phyloP scores from a whole-genome alignment of 2,888 invertebrate species.

The Matsumyia berberina region DNA sequence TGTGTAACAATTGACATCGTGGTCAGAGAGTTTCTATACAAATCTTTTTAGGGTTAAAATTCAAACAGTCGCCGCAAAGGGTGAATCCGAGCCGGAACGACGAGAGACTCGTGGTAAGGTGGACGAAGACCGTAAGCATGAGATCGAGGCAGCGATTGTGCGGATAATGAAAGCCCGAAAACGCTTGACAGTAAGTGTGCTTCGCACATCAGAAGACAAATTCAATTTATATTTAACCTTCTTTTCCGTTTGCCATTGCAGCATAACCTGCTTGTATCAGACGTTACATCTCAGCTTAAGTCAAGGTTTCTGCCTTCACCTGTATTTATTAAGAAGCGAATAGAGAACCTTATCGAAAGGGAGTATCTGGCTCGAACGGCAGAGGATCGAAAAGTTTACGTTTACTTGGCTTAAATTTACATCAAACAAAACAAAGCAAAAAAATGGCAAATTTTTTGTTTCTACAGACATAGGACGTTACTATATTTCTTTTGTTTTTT shows the following conservation, averaged over 20 bases:
- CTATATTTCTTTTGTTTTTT: conserved; percentile 43
- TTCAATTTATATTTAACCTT: background rate
- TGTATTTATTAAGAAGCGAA: conserved; percentile 99
- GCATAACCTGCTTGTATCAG: conserved; percentile 97
- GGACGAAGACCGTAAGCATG: conserved; percentile 99
- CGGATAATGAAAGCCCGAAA: conserved; percentile 98
- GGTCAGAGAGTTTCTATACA: conserved; percentile 2
- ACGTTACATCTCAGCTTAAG: conserved; percentile 98
- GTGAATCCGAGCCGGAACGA: conserved; percentile 99
- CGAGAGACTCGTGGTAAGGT: conserved; percentile 98
- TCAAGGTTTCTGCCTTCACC: conserved; percentile 99
- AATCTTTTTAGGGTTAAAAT: conserved; percentile 91
- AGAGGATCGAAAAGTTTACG: conserved; percentile 98
- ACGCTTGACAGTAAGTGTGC: conserved; percentile 91
- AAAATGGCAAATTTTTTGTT: conserved; percentile 53
- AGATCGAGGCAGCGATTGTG: conserved; percentile 99
- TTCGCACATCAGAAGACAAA: background rate
- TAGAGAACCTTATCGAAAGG: conserved; percentile 99
- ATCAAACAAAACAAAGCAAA: conserved; percentile 32
- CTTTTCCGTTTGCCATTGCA: conserved; percentile 82
- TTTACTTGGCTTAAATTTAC: conserved; percentile 93
- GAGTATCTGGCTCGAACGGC: conserved; percentile 99
- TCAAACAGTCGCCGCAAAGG: conserved; percentile 96
- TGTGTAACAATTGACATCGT: background rate
- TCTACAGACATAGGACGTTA: conserved; percentile 51